phyloP scores from a whole-genome alignment of 92 coral and sea anemone species.

The Zoanthus sociatus region DNA sequence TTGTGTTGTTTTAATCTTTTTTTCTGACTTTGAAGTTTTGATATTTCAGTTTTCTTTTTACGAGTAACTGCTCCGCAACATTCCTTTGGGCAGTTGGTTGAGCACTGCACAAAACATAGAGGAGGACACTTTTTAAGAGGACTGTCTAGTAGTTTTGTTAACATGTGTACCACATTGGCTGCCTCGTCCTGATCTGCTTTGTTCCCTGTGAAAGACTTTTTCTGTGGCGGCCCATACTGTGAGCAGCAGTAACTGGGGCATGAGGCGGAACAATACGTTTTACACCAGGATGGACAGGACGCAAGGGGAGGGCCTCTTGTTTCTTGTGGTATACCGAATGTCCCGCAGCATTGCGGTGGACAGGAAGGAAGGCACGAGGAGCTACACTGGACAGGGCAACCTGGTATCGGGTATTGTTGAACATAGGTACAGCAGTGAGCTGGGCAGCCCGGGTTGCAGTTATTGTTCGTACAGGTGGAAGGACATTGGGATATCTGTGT shows the following conservation, averaged over 20 bases:
- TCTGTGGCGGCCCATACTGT: constrained; percentile 19
- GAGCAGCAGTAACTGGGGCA: constrained; percentile 32
- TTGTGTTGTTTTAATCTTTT: not conserved
- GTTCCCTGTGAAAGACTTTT: constrained; percentile 3
- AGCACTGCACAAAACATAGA: constrained; percentile 45
- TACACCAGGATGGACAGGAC: constrained; percentile 20
- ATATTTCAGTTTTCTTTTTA: constrained; percentile 29
- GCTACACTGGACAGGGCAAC: constrained; percentile 11
- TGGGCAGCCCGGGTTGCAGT: constrained; percentile 28
- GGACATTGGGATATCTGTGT: not conserved
- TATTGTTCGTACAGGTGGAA: constrained; percentile 9
- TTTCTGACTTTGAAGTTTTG: constrained; percentile 19
- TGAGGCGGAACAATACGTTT: not conserved
- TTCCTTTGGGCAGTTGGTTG: constrained; percentile 10
- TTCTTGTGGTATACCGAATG: not conserved
- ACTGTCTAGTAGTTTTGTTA: constrained; percentile 20
- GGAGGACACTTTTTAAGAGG: constrained; percentile 26
- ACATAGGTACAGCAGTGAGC: constrained; percentile 4
- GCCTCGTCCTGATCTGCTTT: not conserved
- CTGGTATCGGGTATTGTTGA: not conserved
- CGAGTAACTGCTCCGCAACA: constrained; percentile 24
- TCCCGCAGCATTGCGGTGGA: constrained; percentile 24
- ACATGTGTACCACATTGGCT: constrained; percentile 21
- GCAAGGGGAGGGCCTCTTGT: not conserved
- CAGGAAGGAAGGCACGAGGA: constrained; percentile 33